These are phyloP conservation scores for Chelonus insularis DNA, from an alignment of 1,140 invertebrate genomes.

Conservation along the genomic window DNA sequence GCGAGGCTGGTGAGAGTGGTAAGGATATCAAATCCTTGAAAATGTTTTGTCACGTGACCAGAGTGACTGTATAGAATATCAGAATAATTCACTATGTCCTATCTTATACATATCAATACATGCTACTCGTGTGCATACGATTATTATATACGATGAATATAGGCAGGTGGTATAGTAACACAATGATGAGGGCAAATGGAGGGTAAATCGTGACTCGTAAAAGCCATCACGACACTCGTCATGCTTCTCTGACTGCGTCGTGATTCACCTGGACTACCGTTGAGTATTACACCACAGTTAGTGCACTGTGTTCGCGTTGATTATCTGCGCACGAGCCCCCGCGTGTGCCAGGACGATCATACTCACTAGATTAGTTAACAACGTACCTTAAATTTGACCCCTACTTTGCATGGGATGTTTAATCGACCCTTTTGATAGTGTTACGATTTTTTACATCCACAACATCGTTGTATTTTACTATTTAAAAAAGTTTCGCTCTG, in stretches of 20 bases:
- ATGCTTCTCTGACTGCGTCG: constrained; percentile 55
- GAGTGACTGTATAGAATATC: constrained; percentile 8
- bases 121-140: constrained; percentile 47
- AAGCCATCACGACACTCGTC: constrained; percentile 43
- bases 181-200: constrained; percentile 34
- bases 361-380: constrained; percentile 13
- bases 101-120: constrained; percentile 41
- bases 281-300: constrained; percentile 37
- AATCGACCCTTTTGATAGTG: too few relatives aligned
- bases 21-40: constrained; percentile 38
- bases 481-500: too few relatives aligned
- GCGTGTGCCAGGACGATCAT: constrained; percentile 13
- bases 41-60: constrained; percentile 19
- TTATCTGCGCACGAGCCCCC: constrained; percentile 32
- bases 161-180: constrained; percentile 43
- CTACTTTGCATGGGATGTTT: background rate
- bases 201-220: constrained; percentile 53
- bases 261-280: constrained; percentile 60
- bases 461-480: too few relatives aligned
- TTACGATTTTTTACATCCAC: too few relatives aligned
- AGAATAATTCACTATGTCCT: constrained; percentile 31
- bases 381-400: background rate
- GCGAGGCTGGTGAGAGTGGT: constrained; percentile 64
- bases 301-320: constrained; percentile 34
- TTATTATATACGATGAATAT: constrained; percentile 27